A percentile compares a stretch with the other conserved stretches of the same genome.
These are phyloP conservation scores for Callosobruchus maculatus DNA, from an alignment of 2,888 invertebrate genomes.

Conservation along the genomic window DNA sequence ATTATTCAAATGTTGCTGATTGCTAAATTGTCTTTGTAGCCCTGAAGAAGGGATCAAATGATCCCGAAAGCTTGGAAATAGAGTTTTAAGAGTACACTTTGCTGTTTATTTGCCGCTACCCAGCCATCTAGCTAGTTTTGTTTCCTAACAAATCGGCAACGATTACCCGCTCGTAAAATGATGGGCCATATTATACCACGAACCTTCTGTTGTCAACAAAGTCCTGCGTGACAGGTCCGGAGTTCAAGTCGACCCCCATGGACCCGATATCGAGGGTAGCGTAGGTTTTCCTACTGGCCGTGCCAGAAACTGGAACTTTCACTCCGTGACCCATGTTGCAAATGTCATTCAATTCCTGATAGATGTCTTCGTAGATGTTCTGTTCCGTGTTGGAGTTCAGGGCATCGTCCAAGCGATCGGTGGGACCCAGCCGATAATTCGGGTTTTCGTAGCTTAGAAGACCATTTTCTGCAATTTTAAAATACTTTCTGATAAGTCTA, in stretches of 20 bases:
- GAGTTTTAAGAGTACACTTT: too few species aligned
- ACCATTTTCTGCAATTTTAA: slow-evolving; percentile 68
- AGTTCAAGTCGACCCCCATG: slow-evolving; percentile 67
- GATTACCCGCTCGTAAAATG: too few species aligned
- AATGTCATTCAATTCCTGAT: slow-evolving; percentile 60
- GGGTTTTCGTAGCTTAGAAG: slow-evolving; percentile 88
- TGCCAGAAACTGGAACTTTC: slow-evolving; percentile 27
- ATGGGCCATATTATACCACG: too few species aligned
- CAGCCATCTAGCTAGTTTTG: too few species aligned
- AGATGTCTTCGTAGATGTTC: slow-evolving; percentile 68
- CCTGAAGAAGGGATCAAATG: too few species aligned
- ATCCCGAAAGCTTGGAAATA: too few species aligned
- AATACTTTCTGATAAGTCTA: not conserved
- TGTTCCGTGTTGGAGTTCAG: slow-evolving; percentile 59
- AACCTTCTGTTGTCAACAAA: slow-evolving; percentile 54
- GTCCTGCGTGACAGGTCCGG: slow-evolving; percentile 53
- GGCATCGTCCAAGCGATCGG: slow-evolving; percentile 68
- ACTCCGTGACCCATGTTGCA: slow-evolving; percentile 57
- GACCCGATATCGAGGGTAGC: slow-evolving; percentile 64
- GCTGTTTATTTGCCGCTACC: too few species aligned
- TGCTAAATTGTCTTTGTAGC: too few species aligned
- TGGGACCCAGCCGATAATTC: slow-evolving; percentile 80
- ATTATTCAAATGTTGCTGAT: too few species aligned
- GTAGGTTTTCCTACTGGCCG: slow-evolving; percentile 59
- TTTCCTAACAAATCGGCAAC: too few species aligned